Conservation (phyloP, 92 coral and sea anemone genomes). For the Virgularia gustaviana region DNA sequence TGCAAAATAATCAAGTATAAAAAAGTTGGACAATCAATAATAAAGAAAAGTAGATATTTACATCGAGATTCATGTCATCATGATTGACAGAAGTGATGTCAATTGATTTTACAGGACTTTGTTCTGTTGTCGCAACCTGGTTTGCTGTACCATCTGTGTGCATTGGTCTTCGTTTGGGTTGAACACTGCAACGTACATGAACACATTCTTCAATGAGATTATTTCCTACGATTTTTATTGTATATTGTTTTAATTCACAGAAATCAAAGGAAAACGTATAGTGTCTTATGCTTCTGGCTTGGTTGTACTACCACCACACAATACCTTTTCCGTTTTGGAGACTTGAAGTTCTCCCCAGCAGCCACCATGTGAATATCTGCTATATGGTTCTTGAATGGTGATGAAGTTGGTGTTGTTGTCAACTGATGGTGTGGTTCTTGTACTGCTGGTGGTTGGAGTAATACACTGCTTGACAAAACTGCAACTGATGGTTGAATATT, state of each 20-base stretch:
- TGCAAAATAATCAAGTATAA: neutral
- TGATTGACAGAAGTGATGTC: neutral
- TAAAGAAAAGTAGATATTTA: neutral
- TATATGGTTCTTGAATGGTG: neutral
- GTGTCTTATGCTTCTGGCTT: neutral
- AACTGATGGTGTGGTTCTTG: too few species aligned
- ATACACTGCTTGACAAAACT: neutral
- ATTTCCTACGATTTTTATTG: too few species aligned
- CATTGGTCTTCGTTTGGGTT: constrained; percentile 12
- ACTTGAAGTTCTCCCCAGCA: neutral
- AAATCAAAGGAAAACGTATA: neutral
- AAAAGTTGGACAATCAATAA: neutral
- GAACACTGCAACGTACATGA: constrained; percentile 26
- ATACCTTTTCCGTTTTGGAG: constrained; percentile 35
- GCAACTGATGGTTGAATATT: neutral
- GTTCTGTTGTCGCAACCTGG: neutral
- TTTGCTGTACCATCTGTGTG: neutral
- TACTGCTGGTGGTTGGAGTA: neutral
- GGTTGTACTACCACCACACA: neutral
- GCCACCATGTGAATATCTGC: too few species aligned
- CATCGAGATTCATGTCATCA: constrained; percentile 5
- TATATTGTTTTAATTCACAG: too few species aligned
- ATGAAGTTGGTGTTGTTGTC: too few species aligned
- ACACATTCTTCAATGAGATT: too few species aligned
- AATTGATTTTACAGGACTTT: neutral